These are phyloP conservation scores for Bradysia coprophila DNA, from an alignment of 1,140 invertebrate genomes.

Conservation along the genomic window DNA sequence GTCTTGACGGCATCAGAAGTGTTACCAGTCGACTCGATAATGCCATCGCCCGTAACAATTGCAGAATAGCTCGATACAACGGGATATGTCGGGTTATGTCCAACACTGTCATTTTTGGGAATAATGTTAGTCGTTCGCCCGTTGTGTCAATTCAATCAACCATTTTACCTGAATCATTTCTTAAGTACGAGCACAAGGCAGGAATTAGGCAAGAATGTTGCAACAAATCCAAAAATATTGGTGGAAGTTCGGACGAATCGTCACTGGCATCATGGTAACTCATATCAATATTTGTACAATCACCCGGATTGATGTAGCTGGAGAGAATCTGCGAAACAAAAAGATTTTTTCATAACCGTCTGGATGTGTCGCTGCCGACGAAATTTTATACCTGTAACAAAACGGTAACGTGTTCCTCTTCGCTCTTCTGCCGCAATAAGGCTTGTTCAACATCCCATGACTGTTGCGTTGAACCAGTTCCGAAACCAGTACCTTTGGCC, in stretches of 20 bases:
- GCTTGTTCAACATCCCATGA: constrained; percentile 93
- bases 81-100: constrained; percentile 91
- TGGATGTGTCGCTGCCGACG: too few relatives aligned
- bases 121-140: too few relatives aligned
- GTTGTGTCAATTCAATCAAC: too few relatives aligned
- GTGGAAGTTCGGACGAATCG: constrained; percentile 34
- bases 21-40: constrained; percentile 43
- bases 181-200: constrained; percentile 75
- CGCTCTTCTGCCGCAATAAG: constrained; percentile 65
- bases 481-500: constrained; percentile 90
- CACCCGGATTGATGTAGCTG: constrained; percentile 69
- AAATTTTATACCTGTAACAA: constrained; percentile 46
- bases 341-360: not conserved
- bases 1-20: constrained; percentile 38
- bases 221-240: constrained; percentile 53
- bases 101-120: too few relatives aligned
- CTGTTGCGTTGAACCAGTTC: constrained; percentile 84
- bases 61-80: constrained; percentile 67
- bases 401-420: constrained; percentile 86
- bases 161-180: constrained; percentile 81
- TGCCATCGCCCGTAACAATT: constrained; percentile 62
- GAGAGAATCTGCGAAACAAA: constrained; percentile 52
- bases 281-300: constrained; percentile 32
- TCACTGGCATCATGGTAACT: constrained; percentile 21
- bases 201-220: constrained; percentile 68